Conservation (phyloP, 1,140 invertebrate species). For the Drosophila chauvacae region DNA sequence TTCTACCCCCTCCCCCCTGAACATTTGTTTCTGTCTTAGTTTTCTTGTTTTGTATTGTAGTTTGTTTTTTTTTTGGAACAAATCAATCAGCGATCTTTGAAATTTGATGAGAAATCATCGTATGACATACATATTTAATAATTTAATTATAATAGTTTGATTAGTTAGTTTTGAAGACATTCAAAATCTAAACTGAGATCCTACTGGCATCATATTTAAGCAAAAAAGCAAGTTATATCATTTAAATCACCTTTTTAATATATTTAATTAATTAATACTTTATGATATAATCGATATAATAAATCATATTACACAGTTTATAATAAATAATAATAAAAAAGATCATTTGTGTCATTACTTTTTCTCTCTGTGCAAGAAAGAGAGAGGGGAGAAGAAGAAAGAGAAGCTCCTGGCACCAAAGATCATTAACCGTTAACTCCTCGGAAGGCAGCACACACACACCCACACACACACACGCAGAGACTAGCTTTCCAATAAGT, state of each 20-base stretch:
- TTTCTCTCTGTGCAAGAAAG: neutral
- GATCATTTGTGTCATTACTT: too few relatives aligned
- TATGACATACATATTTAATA: neutral
- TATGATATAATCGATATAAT: neutral
- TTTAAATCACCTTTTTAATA: neutral
- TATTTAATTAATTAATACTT: neutral
- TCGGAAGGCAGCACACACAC: neutral
- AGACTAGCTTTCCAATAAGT: neutral
- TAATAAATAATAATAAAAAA: neutral
- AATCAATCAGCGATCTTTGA: neutral
- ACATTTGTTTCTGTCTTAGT: constrained; percentile 1
- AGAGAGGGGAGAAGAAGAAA: neutral
- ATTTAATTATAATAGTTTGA: too few relatives aligned
- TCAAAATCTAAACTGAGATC: neutral
- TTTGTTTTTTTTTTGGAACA: neutral
- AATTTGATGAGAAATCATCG: neutral
- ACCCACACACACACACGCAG: neutral
- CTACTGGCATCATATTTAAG: too few relatives aligned
- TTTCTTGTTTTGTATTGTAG: neutral
- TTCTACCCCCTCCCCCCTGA: neutral
- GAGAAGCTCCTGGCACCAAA: neutral
- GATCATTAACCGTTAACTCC: constrained; percentile 12
- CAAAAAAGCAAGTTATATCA: neutral
- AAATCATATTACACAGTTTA: neutral
- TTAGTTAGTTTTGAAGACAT: neutral